Conservation (phyloP, 2,113 vertebrate species). For the Hydrolagus affinis region DNA sequence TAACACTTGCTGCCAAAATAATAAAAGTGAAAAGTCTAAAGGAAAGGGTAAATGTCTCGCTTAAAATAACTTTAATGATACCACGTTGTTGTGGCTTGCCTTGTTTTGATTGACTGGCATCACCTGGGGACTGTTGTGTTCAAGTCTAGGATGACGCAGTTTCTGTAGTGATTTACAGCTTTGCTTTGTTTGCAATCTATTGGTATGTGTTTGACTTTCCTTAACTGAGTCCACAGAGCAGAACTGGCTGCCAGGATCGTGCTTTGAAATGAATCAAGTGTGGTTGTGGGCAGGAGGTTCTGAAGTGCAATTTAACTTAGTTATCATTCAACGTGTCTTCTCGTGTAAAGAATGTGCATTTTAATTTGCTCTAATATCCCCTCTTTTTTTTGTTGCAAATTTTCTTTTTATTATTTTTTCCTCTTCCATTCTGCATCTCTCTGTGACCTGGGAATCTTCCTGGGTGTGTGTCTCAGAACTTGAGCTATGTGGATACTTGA, state of each 20-base stretch:
- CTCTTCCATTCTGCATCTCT: background rate
- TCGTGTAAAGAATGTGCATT: background rate
- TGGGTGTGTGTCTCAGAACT: too few species aligned
- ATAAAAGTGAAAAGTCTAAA: slow-evolving; percentile 74
- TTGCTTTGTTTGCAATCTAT: background rate
- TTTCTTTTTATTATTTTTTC: background rate
- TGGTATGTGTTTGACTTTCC: background rate
- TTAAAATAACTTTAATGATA: background rate
- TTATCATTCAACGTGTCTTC: background rate
- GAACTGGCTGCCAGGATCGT: background rate
- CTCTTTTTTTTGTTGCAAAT: background rate
- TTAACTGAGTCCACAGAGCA: background rate
- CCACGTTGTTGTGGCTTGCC: background rate
- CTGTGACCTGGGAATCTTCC: background rate
- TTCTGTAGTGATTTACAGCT: background rate
- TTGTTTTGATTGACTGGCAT: background rate
- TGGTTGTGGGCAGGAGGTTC: background rate
- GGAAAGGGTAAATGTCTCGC: slow-evolving; percentile 59
- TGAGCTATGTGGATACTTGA: too few species aligned
- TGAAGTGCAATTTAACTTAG: too few species aligned
- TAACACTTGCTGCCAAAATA: slow-evolving; percentile 74
- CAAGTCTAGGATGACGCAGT: background rate
- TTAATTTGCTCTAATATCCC: background rate
- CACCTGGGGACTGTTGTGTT: background rate
- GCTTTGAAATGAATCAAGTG: background rate